Percentiles rank a stretch among this genome's conserved stretches.
Evolutionary conservation across 1,140 invertebrate species (phyloP).

Genomic region (Agrilus planipennis): DNA sequence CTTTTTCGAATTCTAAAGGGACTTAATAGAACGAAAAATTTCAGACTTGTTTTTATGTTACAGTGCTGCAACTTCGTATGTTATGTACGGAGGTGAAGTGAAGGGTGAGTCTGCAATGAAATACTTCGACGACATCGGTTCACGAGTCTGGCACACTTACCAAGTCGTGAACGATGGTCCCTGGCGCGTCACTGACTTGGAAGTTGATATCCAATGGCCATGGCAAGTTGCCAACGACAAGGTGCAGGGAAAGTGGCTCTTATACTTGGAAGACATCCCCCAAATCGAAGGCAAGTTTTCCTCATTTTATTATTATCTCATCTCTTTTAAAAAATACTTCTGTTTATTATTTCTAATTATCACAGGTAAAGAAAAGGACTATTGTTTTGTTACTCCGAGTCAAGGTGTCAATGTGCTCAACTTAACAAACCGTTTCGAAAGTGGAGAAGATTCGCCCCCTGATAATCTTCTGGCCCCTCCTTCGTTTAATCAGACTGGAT

Average conservation of each 20-base stretch:
- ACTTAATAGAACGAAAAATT: no score
- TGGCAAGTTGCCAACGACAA: constrained; percentile 77
- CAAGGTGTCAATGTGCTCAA: constrained; percentile 5
- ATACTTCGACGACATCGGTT: constrained; percentile 74
- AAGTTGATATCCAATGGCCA: constrained; percentile 81
- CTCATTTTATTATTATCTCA: background rate
- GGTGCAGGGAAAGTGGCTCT: constrained; percentile 79
- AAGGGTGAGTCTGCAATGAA: constrained; percentile 73
- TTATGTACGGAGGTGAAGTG: constrained; percentile 76
- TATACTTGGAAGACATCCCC: constrained; percentile 76
- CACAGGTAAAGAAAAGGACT: constrained; percentile 1
- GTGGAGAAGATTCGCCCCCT: constrained; percentile 4
- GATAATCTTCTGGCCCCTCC: constrained; percentile 42
- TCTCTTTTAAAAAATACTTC: background rate
- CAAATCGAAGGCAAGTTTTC: constrained; percentile 50
- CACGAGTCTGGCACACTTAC: constrained; percentile 72
- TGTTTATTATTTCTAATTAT: constrained; percentile 4
- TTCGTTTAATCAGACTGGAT: background rate
- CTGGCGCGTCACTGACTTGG: constrained; percentile 64
- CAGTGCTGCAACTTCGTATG: no score
- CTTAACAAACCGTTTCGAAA: constrained; percentile 2
- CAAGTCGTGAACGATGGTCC: constrained; percentile 74
- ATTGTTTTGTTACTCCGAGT: constrained; percentile 1
- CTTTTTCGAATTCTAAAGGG: no score
- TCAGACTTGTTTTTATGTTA: no score